These are phyloP conservation scores for Sinosuthora webbiana DNA, from an alignment of 2,113 vertebrate genomes.

Conservation along the genomic window DNA sequence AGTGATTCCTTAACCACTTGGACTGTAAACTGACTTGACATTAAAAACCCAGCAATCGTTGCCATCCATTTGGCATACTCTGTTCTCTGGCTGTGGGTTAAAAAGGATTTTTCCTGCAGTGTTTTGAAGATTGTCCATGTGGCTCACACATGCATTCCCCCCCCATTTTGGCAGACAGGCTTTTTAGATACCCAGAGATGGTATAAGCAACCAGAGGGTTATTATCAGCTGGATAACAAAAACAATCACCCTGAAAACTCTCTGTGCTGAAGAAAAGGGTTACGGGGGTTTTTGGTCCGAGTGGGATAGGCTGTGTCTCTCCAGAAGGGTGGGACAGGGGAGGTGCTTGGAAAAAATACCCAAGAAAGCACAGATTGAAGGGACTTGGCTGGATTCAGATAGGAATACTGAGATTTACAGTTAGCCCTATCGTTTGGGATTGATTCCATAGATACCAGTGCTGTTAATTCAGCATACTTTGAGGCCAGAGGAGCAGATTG, in stretches of 20 bases:
- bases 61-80: neutral
- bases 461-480: neutral
- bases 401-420: neutral
- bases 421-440: neutral
- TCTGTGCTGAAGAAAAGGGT: fast-evolving
- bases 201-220: neutral
- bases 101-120: neutral
- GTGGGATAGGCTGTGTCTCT: fast-evolving
- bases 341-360: neutral
- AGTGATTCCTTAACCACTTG: neutral
- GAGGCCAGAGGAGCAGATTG: neutral
- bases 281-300: fast-evolving
- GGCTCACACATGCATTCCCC: neutral
- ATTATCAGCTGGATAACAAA: neutral
- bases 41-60: neutral
- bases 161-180: neutral
- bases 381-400: neutral
- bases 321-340: neutral
- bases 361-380: neutral
- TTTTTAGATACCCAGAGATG: neutral
- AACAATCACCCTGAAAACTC: neutral
- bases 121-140: neutral
- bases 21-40: neutral
- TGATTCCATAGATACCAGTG: neutral
- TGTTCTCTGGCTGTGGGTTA: neutral